phyloP scores from a whole-genome alignment of 2,888 invertebrate species.

The Cosmopolites sordidus region DNA sequence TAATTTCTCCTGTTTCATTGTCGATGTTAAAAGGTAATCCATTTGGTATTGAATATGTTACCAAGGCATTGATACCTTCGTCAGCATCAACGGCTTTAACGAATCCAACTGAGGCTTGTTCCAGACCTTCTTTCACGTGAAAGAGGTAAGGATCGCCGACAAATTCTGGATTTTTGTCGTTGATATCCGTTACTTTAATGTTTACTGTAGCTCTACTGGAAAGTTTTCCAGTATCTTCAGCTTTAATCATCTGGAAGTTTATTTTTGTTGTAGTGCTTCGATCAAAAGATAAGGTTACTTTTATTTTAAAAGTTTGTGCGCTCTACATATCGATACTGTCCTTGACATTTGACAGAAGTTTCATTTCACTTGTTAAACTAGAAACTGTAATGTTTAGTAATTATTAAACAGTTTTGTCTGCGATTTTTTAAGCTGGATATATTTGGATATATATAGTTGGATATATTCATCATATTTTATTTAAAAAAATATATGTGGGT shows the following conservation, averaged over 20 bases:
- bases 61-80: slow-evolving; percentile 76
- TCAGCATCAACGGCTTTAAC: slow-evolving; percentile 84
- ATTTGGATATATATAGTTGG: too few species aligned
- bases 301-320: too few species aligned
- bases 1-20: slow-evolving; percentile 72
- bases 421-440: too few species aligned
- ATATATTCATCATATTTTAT: too few species aligned
- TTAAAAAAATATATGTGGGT: too few species aligned
- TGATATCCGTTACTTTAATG: slow-evolving; percentile 85
- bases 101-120: slow-evolving; percentile 52
- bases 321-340: too few species aligned
- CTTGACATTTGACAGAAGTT: too few species aligned
- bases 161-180: slow-evolving; percentile 88
- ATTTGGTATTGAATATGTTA: slow-evolving; percentile 74
- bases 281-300: too few species aligned
- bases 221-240: slow-evolving; percentile 80
- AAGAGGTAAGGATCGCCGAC: slow-evolving; percentile 77
- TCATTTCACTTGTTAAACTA: too few species aligned
- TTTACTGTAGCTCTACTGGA: slow-evolving; percentile 80
- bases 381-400: not conserved
- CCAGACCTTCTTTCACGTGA: slow-evolving; percentile 66
- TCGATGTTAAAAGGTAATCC: slow-evolving; percentile 78
- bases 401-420: too few species aligned
- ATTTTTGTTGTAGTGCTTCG: not conserved
- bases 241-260: slow-evolving; percentile 64